Evolutionary conservation across 2,797 vertebrate species (phyloP), one percentile per base, ranked within the genome.

Genomic region (Tenualosa ilisha): DNA sequence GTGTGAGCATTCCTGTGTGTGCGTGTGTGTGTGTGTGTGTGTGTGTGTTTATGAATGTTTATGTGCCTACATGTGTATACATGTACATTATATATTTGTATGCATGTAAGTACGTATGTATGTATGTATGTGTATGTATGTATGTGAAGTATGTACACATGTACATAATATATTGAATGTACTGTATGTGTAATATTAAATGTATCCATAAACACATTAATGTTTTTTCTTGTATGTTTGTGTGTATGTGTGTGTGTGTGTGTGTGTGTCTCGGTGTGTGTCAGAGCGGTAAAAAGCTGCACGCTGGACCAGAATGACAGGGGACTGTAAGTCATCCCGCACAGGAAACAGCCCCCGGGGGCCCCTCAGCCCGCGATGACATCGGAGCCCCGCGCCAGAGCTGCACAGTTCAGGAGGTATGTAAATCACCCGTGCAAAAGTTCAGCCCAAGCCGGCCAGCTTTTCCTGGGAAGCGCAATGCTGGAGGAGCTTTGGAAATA

Each of bases 241-340:
- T 68, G 65, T 68, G 26, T 20, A 22, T 75, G 68, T 75, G 37
- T 72, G 65, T 31, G 9, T 72, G 65, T 72, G 31, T 72, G 63
- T 68, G 63, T 68, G 24, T 72, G 24, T 65, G 2, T 82, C n/a
- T 84, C 83, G 24, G 63, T 26, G 40, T 79, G 86, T 79, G 84
- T 15, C 24, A 59, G 85, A 56, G 82, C 11, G 17, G 84, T 86
- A 86, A 56, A 89, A 89, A 31, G 84, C 53, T 83, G 79, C 24
- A 37, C 79, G 85, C 82, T 79, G 79, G 87, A 86, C 83, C 37
- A 43, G 37, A 43, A 75, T 88, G 89, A 89, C 54, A 84, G 88
- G 85, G 56, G 91, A 87, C 88, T 92, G 91, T 91, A 93, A 94
- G 91, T 93, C 91, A 91, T 92, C 91, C 89, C 86, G 88, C 88